Base-by-base conservation (phyloP, 2,797 vertebrate species). In the Florisuga fusca region DNA sequence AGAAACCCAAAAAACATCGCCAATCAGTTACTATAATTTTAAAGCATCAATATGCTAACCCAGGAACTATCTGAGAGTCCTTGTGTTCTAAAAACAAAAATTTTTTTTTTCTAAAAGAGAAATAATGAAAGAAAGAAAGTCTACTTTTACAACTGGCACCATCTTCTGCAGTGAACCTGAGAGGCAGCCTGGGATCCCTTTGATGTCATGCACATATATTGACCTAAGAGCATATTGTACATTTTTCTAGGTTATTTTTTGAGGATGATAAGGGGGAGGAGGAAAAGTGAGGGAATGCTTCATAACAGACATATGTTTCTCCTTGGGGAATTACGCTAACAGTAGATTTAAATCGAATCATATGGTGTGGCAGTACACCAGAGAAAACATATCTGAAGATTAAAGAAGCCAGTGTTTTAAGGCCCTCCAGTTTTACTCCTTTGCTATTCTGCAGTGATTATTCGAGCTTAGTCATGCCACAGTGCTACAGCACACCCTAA, bases 311-410 rank as follows among this genome's bases (percentile, higher is more conserved):
- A 96, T 92, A 94, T 95, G 95, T 94, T 97, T 97, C 97, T 95
- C 96, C 89, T 94, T 95, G 43, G 82, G 93, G 93, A 97, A 97
- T 97, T 95, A 92, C 89, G 93, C 75, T 94, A 96, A 95, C 87
- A 71, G 93, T 96, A 93, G 95, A 97, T 97, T 96, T 96, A 93
- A 98, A 95, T 97, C 96, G 97, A 97, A 98, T 97, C 93, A 96
- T 94, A 95, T 82, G 95, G 95, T 64, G 83, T 89, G 95, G 75
- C 85, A 96, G 82, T 93, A 94, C 68, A 93, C 82, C 57, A 95
- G 95, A 95, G 94, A 95, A 96, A 96, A 97, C 88, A 88, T 77
- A 92, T 77, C 72, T 96, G 87, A 94, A 92, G 90, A 95, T 97
- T 96, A 97, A 97, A 89, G 91, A 90, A 96, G 85, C 54, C 92